A percentile compares a stretch with the other conserved stretches of the same genome.
These are phyloP conservation scores for Pterocles gutturalis DNA, from an alignment of 2,113 vertebrate species.

Conservation along the genomic window DNA sequence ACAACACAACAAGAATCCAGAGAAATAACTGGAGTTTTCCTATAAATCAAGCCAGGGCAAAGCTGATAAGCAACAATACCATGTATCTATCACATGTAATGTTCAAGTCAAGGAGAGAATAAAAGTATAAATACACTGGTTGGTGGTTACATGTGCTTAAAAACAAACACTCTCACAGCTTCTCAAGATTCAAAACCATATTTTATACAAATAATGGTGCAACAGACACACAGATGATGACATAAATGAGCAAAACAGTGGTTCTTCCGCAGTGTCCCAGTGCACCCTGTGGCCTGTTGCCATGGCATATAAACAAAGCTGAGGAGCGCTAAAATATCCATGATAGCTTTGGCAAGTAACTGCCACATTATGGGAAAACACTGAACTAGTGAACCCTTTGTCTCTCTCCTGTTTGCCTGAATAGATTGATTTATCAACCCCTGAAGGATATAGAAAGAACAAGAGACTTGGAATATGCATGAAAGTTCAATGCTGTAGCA, in stretches of 20 bases:
- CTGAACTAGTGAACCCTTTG: neutral
- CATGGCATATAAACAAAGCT: constrained; percentile 41
- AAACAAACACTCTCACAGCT: neutral
- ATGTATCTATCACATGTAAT: accelerated
- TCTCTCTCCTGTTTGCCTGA: neutral
- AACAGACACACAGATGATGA: neutral
- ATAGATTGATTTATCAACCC: neutral
- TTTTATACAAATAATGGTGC: neutral
- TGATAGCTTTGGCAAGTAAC: neutral
- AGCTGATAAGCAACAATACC: neutral
- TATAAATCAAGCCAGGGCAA: neutral
- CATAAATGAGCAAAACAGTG: neutral
- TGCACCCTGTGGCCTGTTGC: neutral
- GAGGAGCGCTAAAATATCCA: neutral
- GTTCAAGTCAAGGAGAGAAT: neutral
- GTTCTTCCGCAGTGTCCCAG: neutral
- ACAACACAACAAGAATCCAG: neutral
- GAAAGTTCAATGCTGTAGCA: neutral
- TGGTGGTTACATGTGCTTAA: neutral
- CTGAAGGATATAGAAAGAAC: neutral
- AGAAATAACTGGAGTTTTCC: neutral
- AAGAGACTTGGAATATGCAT: neutral
- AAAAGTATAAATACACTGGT: neutral
- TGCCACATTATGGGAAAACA: neutral
- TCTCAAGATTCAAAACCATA: neutral